Evolutionary conservation across 2,888 invertebrate species (phyloP).

Genomic region (Brachyptera putata): DNA sequence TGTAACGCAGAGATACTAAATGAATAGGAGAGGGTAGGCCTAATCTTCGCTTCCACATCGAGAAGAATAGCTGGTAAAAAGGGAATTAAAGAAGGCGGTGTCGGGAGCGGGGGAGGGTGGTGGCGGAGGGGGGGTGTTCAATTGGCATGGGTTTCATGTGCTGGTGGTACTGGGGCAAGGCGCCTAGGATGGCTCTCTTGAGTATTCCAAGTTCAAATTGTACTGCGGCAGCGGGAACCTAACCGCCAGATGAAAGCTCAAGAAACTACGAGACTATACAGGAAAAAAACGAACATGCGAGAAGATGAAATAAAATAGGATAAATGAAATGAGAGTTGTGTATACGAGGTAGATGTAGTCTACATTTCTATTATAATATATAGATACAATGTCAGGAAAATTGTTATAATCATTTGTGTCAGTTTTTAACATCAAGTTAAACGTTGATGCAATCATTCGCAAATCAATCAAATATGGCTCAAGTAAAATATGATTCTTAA

Average conservation of each 20-base stretch:
- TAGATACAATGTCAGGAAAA: too few relatives aligned
- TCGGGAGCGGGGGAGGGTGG: slow-evolving; percentile 4
- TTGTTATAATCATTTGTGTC: too few relatives aligned
- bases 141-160: slow-evolving; percentile 36
- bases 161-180: slow-evolving; percentile 24
- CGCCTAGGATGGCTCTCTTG: slow-evolving; percentile 33
- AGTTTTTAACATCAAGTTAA: too few relatives aligned
- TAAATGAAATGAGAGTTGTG: slow-evolving; percentile 22
- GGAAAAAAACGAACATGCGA: slow-evolving; percentile 22
- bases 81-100: slow-evolving; percentile 29
- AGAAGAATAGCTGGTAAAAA: slow-evolving; percentile 27
- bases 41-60: not conserved
- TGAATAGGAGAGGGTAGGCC: slow-evolving; percentile 23
- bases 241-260: slow-evolving; percentile 30
- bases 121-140: slow-evolving; percentile 24
- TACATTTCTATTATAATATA: too few relatives aligned
- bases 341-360: too few relatives aligned
- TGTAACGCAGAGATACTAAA: slow-evolving; percentile 7
- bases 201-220: slow-evolving; percentile 35
- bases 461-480: too few relatives aligned
- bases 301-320: slow-evolving; percentile 24
- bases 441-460: too few relatives aligned
- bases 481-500: too few relatives aligned
- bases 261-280: slow-evolving; percentile 21
- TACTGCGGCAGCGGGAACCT: slow-evolving; percentile 35